Evolutionary conservation across 2,888 invertebrate genomes (phyloP).

Genomic region (Glaucopsyche alexis): DNA sequence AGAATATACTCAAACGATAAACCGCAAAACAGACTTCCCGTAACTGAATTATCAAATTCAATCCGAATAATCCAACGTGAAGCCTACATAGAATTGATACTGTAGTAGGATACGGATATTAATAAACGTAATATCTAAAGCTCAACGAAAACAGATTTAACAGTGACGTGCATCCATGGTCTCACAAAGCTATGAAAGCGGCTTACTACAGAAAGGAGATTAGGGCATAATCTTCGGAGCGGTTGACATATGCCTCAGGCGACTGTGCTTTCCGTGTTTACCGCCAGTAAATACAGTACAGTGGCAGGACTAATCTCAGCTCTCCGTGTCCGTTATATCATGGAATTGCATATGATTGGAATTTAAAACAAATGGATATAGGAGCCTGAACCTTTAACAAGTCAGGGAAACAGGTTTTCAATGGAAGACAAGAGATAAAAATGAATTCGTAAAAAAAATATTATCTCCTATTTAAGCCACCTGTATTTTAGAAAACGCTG

Average conservation of each 20-base stretch:
- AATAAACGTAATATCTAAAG: constrained; percentile 31
- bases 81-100: neutral
- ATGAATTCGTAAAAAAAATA: too few relatives aligned
- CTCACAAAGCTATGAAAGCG: constrained; percentile 74
- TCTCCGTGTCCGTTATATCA: constrained; percentile 4
- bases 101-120: neutral
- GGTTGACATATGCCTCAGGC: constrained; percentile 72
- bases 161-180: constrained; percentile 69
- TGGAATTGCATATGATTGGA: neutral
- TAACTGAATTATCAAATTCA: neutral
- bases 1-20: too few relatives aligned
- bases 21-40: neutral
- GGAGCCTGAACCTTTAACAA: neutral
- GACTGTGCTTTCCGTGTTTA: constrained; percentile 43
- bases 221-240: constrained; percentile 71
- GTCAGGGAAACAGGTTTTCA: too few relatives aligned
- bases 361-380: neutral
- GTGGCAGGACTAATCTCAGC: constrained; percentile 39
- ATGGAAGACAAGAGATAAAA: too few relatives aligned
- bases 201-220: constrained; percentile 75
- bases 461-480: too few relatives aligned
- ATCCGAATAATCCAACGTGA: neutral
- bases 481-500: too few relatives aligned
- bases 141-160: constrained; percentile 63
- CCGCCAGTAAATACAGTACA: constrained; percentile 48